These are phyloP conservation scores for Enteromius unitaeniatus DNA, from an alignment of 2,797 vertebrate species.

Conservation along the genomic window DNA sequence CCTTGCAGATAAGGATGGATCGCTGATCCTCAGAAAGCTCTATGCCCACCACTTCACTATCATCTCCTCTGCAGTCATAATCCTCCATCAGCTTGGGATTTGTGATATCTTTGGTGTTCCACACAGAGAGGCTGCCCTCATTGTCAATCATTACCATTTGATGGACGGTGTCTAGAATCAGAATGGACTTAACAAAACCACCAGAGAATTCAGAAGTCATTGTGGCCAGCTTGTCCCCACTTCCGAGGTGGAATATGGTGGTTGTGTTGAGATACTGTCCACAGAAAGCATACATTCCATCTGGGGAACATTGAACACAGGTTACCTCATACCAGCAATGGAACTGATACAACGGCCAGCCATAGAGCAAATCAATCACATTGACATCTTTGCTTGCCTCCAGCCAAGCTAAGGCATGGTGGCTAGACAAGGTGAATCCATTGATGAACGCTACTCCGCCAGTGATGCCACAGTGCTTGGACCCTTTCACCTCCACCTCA, in stretches of 20 bases:
- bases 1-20: slow-evolving; percentile 96
- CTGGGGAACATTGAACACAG: slow-evolving; percentile 95
- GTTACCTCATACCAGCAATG: slow-evolving; percentile 99
- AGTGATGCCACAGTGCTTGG: slow-evolving; percentile 89
- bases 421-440: slow-evolving; percentile 93
- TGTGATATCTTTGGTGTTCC: slow-evolving; percentile 94
- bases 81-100: slow-evolving; percentile 95
- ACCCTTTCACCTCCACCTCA: slow-evolving; percentile 97
- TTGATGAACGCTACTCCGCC: slow-evolving; percentile 92
- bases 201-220: slow-evolving; percentile 97
- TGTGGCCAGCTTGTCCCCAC: slow-evolving; percentile 93
- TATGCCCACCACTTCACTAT: slow-evolving; percentile 92
- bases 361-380: slow-evolving; percentile 94
- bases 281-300: slow-evolving; percentile 95
- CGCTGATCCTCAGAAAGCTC: slow-evolving; percentile 98
- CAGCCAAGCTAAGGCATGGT: slow-evolving; percentile 95
- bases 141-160: slow-evolving; percentile 99
- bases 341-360: slow-evolving; percentile 98
- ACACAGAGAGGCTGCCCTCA: slow-evolving; percentile 95
- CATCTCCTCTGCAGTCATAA: slow-evolving; percentile 94
- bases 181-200: slow-evolving; percentile 96
- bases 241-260: slow-evolving; percentile 94
- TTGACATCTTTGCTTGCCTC: slow-evolving; percentile 98
- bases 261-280: slow-evolving; percentile 97
- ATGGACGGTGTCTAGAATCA: slow-evolving; percentile 90